Conservation (phyloP, 2,113 vertebrate genomes). For the Sorex fumeus region DNA sequence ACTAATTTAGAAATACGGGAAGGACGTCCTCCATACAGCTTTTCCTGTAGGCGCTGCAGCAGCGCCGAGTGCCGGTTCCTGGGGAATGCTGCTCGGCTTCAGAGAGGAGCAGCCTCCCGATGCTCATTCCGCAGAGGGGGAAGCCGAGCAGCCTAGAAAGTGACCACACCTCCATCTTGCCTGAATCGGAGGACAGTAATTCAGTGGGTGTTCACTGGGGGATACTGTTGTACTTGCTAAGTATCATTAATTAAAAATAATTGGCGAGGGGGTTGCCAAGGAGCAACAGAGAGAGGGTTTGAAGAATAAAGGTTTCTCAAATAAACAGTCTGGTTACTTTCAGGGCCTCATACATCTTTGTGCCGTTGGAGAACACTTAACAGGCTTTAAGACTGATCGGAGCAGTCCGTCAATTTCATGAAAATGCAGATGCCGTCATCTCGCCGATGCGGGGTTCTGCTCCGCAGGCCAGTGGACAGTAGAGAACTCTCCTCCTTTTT, state of each 20-base stretch:
- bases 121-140: conserved; percentile 11
- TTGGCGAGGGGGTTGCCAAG: neutral
- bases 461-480: neutral
- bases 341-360: conserved; percentile 48
- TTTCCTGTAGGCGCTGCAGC: neutral
- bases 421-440: conserved; percentile 24
- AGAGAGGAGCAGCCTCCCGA: neutral
- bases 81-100: neutral
- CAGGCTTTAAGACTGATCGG: conserved; percentile 34
- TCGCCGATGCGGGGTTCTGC: neutral
- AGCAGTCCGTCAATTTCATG: conserved; percentile 36
- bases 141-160: neutral
- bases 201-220: neutral
- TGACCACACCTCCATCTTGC: neutral
- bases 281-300: conserved; percentile 35
- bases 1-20: conserved; percentile 22
- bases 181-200: conserved; percentile 36
- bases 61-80: neutral
- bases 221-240: neutral
- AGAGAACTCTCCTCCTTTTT: neutral
- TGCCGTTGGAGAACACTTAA: conserved; percentile 59
- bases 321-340: conserved; percentile 59
- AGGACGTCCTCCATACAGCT: neutral
- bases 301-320: conserved; percentile 56
- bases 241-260: conserved; percentile 66